Conservation (phyloP, 2,113 vertebrate species). For the Phainopepla nitens region DNA sequence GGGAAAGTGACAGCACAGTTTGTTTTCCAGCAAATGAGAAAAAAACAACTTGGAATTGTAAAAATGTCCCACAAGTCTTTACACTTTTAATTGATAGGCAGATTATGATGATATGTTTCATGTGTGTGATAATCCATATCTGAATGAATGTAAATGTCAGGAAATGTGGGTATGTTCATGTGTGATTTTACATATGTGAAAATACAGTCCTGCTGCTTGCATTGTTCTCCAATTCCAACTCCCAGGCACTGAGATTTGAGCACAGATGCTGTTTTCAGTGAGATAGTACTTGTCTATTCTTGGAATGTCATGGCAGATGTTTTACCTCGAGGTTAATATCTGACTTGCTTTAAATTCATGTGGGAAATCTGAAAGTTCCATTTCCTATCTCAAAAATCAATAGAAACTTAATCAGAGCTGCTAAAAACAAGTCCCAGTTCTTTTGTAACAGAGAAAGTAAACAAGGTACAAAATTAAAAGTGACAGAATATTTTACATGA, state of each 20-base stretch:
- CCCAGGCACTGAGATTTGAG: constrained; percentile 35
- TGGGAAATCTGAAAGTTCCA: constrained; percentile 75
- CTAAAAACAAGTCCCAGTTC: constrained; percentile 72
- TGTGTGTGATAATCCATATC: neutral
- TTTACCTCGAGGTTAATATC: constrained; percentile 73
- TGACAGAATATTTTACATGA: constrained; percentile 72
- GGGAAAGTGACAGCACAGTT: neutral
- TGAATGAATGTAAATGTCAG: neutral
- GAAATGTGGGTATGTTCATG: neutral
- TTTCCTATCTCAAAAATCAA: constrained; percentile 75
- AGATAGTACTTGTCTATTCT: constrained; percentile 43
- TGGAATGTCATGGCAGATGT: constrained; percentile 61
- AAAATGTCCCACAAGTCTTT: neutral
- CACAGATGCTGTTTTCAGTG: constrained; percentile 55
- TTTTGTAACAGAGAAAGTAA: constrained; percentile 70
- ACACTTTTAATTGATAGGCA: neutral
- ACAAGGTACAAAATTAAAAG: constrained; percentile 74
- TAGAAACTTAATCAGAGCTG: constrained; percentile 77
- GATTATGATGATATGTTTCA: neutral
- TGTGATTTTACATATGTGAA: neutral
- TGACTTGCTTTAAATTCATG: constrained; percentile 74
- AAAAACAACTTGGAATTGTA: neutral
- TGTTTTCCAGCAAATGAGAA: neutral
- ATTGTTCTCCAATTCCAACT: constrained; percentile 12
- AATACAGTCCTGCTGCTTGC: neutral